A percentile compares a stretch with the other conserved stretches of the same genome.
These are phyloP conservation scores for Arctopsyche grandis DNA, from an alignment of 1,140 invertebrate genomes.

Conservation along the genomic window DNA sequence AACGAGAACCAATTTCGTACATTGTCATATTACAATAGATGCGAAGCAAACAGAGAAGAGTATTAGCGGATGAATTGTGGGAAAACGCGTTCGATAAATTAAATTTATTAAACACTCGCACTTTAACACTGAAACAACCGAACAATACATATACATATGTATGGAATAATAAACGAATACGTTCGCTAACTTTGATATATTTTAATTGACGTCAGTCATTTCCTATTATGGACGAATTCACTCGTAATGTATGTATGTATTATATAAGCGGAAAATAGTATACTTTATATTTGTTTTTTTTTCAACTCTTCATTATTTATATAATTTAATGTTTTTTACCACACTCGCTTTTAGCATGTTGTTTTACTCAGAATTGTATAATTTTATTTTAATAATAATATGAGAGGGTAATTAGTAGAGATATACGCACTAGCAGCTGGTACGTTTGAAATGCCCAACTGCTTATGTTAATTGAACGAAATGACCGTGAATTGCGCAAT, in stretches of 20 bases:
- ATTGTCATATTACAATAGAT: conserved; percentile 8
- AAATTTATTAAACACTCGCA: conserved; percentile 14
- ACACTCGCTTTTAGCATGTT: background rate
- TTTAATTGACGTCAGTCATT: background rate
- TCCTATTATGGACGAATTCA: conserved; percentile 19
- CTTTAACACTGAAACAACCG: conserved; percentile 24
- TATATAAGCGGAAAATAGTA: no score
- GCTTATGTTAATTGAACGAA: conserved; percentile 16
- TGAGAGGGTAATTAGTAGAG: background rate
- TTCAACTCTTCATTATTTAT: no score
- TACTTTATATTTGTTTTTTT: no score
- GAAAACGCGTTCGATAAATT: conserved; percentile 15
- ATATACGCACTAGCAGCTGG: background rate
- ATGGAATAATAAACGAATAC: background rate
- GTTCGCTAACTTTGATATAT: background rate
- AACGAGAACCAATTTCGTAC: conserved; percentile 6
- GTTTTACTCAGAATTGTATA: background rate
- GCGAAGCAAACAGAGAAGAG: background rate
- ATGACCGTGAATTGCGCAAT: conserved; percentile 8
- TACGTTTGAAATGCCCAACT: conserved; percentile 1
- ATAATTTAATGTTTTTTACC: background rate
- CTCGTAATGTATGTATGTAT: background rate
- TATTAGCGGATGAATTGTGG: conserved; percentile 17
- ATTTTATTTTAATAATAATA: background rate
- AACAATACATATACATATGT: no score